These are phyloP conservation scores for Ctenicera cuprea DNA, from an alignment of 2,888 invertebrate species.

Conservation along the genomic window DNA sequence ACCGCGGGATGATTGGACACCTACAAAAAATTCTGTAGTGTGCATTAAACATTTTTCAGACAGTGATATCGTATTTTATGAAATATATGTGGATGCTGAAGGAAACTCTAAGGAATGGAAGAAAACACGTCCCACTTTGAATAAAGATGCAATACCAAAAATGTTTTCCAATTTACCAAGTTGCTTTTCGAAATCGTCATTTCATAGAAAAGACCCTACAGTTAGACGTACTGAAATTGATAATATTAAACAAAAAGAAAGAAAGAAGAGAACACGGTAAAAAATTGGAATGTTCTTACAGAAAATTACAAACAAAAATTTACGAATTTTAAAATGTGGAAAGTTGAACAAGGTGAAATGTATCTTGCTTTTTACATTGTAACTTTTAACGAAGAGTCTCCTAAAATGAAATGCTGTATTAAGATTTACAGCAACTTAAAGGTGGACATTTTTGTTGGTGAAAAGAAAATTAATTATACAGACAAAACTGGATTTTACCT, in stretches of 20 bases:
- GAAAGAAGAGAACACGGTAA: too few species aligned
- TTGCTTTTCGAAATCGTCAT: neutral
- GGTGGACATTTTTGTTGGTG: neutral
- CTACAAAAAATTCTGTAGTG: neutral
- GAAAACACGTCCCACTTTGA: neutral
- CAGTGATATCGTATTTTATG: neutral
- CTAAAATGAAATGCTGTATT: too few species aligned
- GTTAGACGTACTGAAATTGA: neutral
- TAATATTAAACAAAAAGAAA: neutral
- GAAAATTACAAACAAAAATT: too few species aligned
- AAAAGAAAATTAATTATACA: too few species aligned
- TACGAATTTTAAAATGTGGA: too few species aligned
- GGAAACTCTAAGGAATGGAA: neutral
- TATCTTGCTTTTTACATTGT: too few species aligned
- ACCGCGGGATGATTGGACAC: neutral
- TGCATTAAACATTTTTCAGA: conserved; percentile 5
- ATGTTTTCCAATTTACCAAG: neutral
- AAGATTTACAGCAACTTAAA: neutral
- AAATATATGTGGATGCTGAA: neutral
- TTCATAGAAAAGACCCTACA: neutral
- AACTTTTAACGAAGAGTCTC: too few species aligned
- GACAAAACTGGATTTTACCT: neutral
- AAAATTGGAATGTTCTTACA: too few species aligned
- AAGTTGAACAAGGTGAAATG: too few species aligned
- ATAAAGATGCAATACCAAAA: conserved; percentile 3